Percentiles rank a stretch among this genome's conserved stretches.
Conservation (phyloP, 92 coral and sea anemone species). For the Parazoanthus darwini region DNA sequence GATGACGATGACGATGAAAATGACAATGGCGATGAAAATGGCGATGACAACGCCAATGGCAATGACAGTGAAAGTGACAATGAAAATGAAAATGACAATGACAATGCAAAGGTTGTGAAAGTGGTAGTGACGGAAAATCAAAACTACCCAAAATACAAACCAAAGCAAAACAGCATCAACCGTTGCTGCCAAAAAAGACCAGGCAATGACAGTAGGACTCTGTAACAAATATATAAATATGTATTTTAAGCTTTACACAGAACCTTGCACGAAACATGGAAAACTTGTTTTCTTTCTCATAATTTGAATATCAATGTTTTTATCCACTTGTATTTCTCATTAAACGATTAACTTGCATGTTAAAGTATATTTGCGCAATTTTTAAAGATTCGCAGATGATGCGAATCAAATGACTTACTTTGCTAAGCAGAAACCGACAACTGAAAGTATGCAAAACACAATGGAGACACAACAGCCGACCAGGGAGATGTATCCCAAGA, state of each 20-base stretch:
- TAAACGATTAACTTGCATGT: too few relatives aligned
- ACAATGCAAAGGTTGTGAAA: neutral
- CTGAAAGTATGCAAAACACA: constrained; percentile 64
- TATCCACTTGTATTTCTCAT: too few relatives aligned
- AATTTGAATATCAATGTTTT: too few relatives aligned
- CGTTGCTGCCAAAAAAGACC: neutral
- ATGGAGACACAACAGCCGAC: constrained; percentile 78
- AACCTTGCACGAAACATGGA: too few relatives aligned
- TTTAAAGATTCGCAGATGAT: neutral
- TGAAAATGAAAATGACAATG: neutral
- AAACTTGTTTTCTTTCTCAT: too few relatives aligned
- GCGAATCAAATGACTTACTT: constrained; percentile 50
- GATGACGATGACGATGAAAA: neutral
- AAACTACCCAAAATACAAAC: too few relatives aligned
- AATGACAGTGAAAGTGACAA: neutral
- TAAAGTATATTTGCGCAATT: too few relatives aligned
- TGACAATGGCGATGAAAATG: neutral
- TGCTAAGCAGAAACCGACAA: constrained; percentile 70
- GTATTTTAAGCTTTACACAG: too few relatives aligned
- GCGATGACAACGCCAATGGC: too few relatives aligned
- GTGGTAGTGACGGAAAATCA: neutral
- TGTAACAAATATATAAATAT: too few relatives aligned
- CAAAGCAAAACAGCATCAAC: neutral
- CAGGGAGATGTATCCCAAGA: constrained; percentile 75
- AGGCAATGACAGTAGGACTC: too few relatives aligned